Base-by-base conservation (phyloP, 2,888 invertebrate genomes). In the Zonitis immaculata region DNA sequence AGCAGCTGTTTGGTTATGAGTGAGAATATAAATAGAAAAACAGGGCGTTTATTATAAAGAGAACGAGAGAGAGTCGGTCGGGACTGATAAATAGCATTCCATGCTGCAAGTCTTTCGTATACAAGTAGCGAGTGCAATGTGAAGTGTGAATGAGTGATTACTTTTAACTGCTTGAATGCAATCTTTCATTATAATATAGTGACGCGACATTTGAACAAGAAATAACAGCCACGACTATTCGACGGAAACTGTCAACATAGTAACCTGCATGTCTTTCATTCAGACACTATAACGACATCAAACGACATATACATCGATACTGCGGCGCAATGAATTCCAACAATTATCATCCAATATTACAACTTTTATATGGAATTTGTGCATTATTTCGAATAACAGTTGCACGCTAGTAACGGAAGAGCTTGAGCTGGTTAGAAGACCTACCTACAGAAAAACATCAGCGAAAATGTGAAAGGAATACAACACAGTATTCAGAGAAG, bases 71-170 rank as follows among this genome's bases (percentile, higher is more conserved):
- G 47, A 46, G 49, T 50, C 56, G 53, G 35, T n/a, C n/a, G n/a
- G n/a, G n/a, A 51, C 61, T 65, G 64, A 65, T 64, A 65, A 62
- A 66, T 65, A 59, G 63, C 66, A 66, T 66, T 66, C 66, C 62
- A 63, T 55, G 56, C 59, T 58, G 56, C 61, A 61, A 63, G 62
- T 56, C 59, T 61, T 63, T 60, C 35, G 62, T 59, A 59, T 63
- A 60, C 57, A 60, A 35, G 54, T 53, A 59, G 58, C 61, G 56
- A n/a, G n/a, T n/a, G n/a, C 58, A 55, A 60, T 54, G 58, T 58
- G 62, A 63, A 66, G 63, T 63, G 65, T 61, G 64, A 66, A 64
- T 64, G 65, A 66, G 60, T 66, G 64, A 66, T 66, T 63, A 59
- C 60, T 57, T 59, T 57, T 59, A 57, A 52, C 52, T 54, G 59